Base-by-base conservation (phyloP, 2,113 vertebrate genomes). In the Sialia sialis region DNA sequence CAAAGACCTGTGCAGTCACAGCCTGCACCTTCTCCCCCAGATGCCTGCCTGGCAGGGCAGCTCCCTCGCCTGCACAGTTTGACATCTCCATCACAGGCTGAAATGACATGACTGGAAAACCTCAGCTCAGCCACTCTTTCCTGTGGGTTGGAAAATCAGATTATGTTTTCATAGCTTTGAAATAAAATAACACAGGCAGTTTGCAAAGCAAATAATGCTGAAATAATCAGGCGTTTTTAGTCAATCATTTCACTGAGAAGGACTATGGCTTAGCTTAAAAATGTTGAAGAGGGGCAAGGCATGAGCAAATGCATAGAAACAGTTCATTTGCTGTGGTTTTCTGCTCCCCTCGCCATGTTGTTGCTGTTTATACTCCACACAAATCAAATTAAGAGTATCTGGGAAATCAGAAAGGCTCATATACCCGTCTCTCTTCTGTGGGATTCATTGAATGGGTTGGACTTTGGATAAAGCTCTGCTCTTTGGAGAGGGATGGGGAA, bases 101-200 rank as follows among this genome's bases (percentile, higher is more conserved):
- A 70, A 87, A 67, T 39, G 72, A 92, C 52, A 60, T 5, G 58
- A 44, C 63, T 83, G 39, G 74, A 69, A 95, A 93, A 83, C 39
- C 1, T 0, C 69, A 74, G 72, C 89, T 91, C 54, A 96, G 84
- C 64, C 89, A 6, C 64, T 93, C 38, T 54, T 49, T 90, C 91
- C 81, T 64, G n/a, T 2, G 77, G 67, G 59, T 43, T 58, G 46
- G 68, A 94, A 66, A 95, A 97, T 93, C 84, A 87, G 79, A 88
- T 97, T 93, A 69, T 67, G 54, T 90, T 94, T 96, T 80, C 77
- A 73, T 13, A 54, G 72, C 55, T 94, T 96, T 64, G 48, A 90
- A 96, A 96, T 95, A 84, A 90, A 97, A 93, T 91, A 80, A 51
- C 64, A 72, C 21, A 46, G 48, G 41, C 25, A 59, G 66, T 85